A percentile compares a stretch with the other conserved stretches of the same genome.
Conservation (phyloP, 37 sponge, comb jelly and placozoan genomes). For the Ephydatia muelleri region DNA sequence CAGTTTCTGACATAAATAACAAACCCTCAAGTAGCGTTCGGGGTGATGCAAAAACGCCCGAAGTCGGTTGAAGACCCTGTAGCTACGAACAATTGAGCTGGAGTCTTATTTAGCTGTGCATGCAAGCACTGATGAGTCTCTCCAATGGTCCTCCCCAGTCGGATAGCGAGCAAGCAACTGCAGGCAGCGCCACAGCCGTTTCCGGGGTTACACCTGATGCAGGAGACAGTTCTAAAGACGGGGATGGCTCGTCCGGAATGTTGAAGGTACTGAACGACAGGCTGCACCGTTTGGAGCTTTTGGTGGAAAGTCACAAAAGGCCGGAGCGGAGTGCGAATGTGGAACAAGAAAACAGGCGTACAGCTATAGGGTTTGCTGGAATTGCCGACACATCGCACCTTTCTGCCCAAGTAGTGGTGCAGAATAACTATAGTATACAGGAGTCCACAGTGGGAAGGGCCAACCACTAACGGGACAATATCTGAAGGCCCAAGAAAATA, state of each 20-base stretch:
- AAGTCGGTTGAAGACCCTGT: conserved; percentile 46
- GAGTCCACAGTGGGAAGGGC: too few relatives aligned
- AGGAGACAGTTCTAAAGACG: background rate
- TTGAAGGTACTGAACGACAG: conserved; percentile 6
- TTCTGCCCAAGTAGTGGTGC: too few relatives aligned
- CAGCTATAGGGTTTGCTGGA: background rate
- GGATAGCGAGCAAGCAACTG: background rate
- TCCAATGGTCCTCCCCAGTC: too few relatives aligned
- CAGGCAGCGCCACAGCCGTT: background rate
- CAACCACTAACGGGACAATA: too few relatives aligned
- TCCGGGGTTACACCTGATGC: background rate
- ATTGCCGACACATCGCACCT: background rate
- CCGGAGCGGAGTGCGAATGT: background rate
- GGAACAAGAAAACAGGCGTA: background rate
- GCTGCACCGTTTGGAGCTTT: conserved; percentile 2
- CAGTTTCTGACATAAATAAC: conserved; percentile 13
- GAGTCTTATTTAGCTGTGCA: conserved; percentile 13
- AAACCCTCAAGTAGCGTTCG: conserved; percentile 31
- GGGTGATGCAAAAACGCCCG: conserved; percentile 44
- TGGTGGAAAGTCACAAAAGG: conserved; percentile 25
- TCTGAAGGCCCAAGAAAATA: too few relatives aligned
- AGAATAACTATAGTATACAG: too few relatives aligned
- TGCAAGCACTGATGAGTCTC: too few relatives aligned
- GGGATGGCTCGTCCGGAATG: background rate
- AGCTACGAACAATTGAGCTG: conserved; percentile 51